These are phyloP conservation scores for Hydrocynus forskahlii DNA, from an alignment of 2,797 vertebrate species.

Conservation along the genomic window DNA sequence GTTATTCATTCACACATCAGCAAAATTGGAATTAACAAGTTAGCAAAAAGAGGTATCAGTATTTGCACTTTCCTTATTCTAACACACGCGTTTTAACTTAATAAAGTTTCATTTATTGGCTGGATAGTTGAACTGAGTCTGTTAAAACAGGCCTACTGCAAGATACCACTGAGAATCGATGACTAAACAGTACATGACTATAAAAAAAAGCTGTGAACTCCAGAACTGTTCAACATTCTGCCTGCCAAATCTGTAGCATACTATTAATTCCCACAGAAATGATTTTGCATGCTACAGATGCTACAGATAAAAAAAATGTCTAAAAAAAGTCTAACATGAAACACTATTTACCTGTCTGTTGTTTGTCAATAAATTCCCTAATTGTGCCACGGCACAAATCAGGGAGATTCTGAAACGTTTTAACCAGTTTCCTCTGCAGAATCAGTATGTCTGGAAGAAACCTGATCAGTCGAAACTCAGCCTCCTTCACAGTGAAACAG, in stretches of 20 bases:
- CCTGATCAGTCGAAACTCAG: slow-evolving; percentile 86
- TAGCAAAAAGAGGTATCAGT: background rate
- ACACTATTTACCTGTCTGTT: slow-evolving; percentile 6
- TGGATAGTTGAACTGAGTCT: no score
- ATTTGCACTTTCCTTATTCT: background rate
- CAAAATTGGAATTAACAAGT: background rate
- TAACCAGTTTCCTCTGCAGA: slow-evolving; percentile 88
- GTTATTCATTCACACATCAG: no score
- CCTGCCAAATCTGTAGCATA: no score
- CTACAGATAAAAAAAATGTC: no score
- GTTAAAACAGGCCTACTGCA: no score
- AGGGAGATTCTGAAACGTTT: slow-evolving; percentile 83
- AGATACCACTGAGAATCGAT: no score
- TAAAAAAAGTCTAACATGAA: background rate
- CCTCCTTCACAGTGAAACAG: slow-evolving; percentile 75
- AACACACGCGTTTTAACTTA: no score
- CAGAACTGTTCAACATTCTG: no score
- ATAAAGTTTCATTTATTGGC: no score
- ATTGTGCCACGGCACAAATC: slow-evolving; percentile 14
- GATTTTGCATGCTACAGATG: no score
- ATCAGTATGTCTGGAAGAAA: slow-evolving; percentile 88
- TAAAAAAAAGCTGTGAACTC: background rate
- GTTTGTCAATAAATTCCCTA: slow-evolving; percentile 26
- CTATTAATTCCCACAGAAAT: no score
- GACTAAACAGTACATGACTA: no score